A percentile compares a stretch with the other conserved stretches of the same genome.
Conservation (phyloP, 1,140 invertebrate genomes). For the Cyrtorhinus lividipennis region DNA sequence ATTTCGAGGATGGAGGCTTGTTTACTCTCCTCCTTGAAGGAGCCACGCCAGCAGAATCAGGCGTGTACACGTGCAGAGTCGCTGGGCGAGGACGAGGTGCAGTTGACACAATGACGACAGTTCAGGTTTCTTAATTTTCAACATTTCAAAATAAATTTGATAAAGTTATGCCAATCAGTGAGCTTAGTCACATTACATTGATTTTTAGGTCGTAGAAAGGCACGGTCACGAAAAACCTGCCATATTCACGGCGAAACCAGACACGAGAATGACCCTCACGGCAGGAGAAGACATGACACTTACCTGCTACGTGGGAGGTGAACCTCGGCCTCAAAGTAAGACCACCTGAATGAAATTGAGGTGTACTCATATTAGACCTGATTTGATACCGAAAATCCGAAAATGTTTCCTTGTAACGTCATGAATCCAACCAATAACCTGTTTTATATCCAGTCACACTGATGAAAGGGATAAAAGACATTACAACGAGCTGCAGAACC, state of each 20-base stretch:
- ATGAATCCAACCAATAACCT: too few species aligned
- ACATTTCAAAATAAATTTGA: background rate
- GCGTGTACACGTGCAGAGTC: constrained; percentile 73
- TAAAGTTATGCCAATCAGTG: background rate
- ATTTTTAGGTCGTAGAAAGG: constrained; percentile 30
- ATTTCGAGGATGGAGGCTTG: constrained; percentile 64
- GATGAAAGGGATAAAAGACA: constrained; percentile 72
- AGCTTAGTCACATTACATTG: background rate
- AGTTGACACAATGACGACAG: constrained; percentile 51
- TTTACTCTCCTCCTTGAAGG: constrained; percentile 71
- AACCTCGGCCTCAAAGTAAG: constrained; percentile 68
- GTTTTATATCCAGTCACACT: constrained; percentile 49
- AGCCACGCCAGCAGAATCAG: constrained; percentile 66
- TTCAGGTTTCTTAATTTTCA: constrained; percentile 36
- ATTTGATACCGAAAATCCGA: too few species aligned
- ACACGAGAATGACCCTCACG: constrained; percentile 53
- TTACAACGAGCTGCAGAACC: constrained; percentile 57
- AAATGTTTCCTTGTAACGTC: too few species aligned
- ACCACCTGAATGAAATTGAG: background rate
- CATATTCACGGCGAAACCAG: constrained; percentile 58
- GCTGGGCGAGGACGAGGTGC: constrained; percentile 43
- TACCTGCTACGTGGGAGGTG: constrained; percentile 59
- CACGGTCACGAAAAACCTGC: constrained; percentile 49
- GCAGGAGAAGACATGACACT: constrained; percentile 64
- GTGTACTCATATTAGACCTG: background rate